These are phyloP conservation scores for Gallinago jamesoni DNA, from an alignment of 2,113 vertebrate genomes.

Conservation along the genomic window DNA sequence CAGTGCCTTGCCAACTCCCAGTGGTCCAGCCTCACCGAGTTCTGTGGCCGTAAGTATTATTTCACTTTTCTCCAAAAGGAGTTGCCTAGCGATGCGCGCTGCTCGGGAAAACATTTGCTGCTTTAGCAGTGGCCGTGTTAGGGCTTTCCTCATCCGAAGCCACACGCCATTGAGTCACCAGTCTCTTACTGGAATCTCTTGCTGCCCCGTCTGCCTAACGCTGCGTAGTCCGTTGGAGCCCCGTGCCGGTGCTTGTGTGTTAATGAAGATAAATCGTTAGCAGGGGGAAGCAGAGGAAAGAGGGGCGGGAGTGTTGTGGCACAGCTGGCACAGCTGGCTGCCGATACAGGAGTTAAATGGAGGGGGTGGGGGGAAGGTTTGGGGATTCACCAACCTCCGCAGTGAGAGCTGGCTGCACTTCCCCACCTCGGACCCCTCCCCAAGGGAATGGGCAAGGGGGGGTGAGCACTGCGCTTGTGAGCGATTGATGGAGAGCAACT, in stretches of 20 bases:
- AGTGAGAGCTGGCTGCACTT: background rate
- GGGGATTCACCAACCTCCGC: background rate
- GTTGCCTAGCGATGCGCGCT: rapidly evolving
- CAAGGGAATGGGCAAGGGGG: background rate
- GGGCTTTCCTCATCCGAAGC: background rate
- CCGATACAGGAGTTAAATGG: background rate
- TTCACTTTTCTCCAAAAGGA: rapidly evolving
- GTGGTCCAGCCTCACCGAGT: background rate
- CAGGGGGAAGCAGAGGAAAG: background rate
- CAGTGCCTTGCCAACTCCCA: background rate
- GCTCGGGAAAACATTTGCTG: rapidly evolving
- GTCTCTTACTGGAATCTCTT: no score
- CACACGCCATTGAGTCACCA: rapidly evolving
- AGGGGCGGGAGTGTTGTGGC: rapidly evolving
- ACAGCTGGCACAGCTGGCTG: background rate
- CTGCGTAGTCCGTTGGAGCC: background rate
- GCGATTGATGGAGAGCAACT: no score
- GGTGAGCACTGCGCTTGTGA: rapidly evolving
- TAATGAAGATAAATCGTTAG: rapidly evolving
- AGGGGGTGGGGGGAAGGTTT: background rate
- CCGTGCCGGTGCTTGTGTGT: rapidly evolving
- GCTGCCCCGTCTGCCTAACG: rapidly evolving
- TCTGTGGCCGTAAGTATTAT: conserved; percentile 1
- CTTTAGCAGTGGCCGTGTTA: rapidly evolving
- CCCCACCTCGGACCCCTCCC: background rate